Base-by-base conservation (phyloP, 1,140 invertebrate species). In the Philopotamus ludificatus region DNA sequence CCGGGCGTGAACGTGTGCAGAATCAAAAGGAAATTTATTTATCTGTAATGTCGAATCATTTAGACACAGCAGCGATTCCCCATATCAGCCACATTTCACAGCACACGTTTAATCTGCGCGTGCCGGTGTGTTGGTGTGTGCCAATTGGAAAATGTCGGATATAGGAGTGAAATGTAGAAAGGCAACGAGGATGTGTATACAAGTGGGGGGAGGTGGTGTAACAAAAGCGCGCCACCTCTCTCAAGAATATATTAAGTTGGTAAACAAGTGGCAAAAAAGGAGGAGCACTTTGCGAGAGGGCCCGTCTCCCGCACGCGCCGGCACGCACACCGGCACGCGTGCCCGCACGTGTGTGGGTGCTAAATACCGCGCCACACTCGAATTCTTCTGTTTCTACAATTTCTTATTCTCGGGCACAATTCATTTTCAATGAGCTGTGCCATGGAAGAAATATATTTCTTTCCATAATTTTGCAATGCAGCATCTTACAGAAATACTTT, bases 221-320 rank as follows among this genome's bases (percentile, higher is more conserved):
- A 64, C 66, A 68, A 68, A 64, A 68, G 66, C 61, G 22, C 25
- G 25, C 49, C 22, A 42, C 49, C 57, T 22, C 45, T 55, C 63
- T 62, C 42, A 12, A 53, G 58, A 62, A 65, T 64, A 69, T 69
- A 69, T 69, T 69, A 69, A 69, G 67, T 69, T 69, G 61, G 67
- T 65, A 69, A 69, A 69, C 67, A 69, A 69, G 58, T 65, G 63
- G 63, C 63, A 69, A 69, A 69, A 68, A 69, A 69, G 63, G 41
- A 63, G 59, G 41, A 63, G 59, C 63, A 62, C 47, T 64, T 28
- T 50, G 42, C 65, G 49, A 58, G 54, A 45, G 45, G 59, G 15
- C 44, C 15, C 20, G 49, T 20, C 49, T 15, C 50, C 28, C 50
- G 23, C 49, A 28, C 51, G 42, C 18, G 53, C 47, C 39, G 34